Evolutionary conservation across 2,888 invertebrate species (phyloP).

Genomic region (Trichopria drosophilae): DNA sequence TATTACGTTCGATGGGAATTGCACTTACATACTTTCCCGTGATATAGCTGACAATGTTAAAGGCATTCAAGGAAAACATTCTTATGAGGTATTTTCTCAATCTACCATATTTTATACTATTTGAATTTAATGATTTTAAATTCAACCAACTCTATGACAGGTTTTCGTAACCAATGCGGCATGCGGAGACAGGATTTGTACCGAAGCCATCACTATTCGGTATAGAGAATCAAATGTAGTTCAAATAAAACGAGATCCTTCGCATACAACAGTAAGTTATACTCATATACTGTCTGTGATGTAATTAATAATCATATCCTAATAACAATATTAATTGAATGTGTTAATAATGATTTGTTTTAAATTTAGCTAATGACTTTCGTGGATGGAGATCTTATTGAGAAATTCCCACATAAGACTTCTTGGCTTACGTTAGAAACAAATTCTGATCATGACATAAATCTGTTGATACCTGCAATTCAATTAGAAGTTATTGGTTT

Average conservation of each 20-base stretch:
- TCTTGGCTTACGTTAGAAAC: conserved; percentile 67
- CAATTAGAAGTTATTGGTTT: conserved; percentile 69
- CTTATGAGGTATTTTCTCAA: conserved; percentile 60
- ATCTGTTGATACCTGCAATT: conserved; percentile 67
- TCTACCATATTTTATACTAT: conserved; percentile 43
- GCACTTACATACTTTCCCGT: conserved; percentile 76
- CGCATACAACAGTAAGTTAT: too few relatives aligned
- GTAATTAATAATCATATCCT: too few relatives aligned
- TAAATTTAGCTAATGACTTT: conserved; percentile 59
- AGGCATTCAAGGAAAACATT: conserved; percentile 52
- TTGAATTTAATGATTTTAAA: too few relatives aligned
- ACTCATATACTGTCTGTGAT: too few relatives aligned
- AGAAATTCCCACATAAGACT: conserved; percentile 62
- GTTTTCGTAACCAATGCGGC: conserved; percentile 73
- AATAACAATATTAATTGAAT: too few relatives aligned
- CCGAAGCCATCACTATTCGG: conserved; percentile 69
- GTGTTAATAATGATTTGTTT: conserved; percentile 5
- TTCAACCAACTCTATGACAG: conserved; percentile 51
- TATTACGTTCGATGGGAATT: conserved; percentile 80
- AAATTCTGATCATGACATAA: conserved; percentile 66
- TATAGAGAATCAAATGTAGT: conserved; percentile 69
- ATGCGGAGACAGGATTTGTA: conserved; percentile 70
- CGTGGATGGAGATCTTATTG: conserved; percentile 59
- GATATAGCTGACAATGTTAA: conserved; percentile 61
- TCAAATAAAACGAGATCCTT: too few relatives aligned